Base-by-base conservation (phyloP, 2,113 vertebrate genomes). In the Motacilla tschutschensis region DNA sequence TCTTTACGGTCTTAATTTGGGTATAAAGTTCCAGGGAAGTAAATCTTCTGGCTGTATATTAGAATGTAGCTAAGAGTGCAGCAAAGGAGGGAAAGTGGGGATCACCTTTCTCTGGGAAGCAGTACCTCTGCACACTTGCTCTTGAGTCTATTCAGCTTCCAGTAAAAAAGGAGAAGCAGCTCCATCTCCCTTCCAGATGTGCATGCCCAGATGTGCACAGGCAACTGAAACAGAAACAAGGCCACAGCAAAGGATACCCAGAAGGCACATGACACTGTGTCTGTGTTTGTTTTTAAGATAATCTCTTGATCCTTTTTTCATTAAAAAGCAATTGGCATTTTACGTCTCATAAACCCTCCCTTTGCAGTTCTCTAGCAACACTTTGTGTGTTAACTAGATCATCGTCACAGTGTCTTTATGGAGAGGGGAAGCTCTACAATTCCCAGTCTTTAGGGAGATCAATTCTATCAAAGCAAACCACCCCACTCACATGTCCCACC, bases 401-500 rank as follows among this genome's bases (percentile, higher is more conserved):
- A 50, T 48, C 31, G n/a, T 48, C 60, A 21, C 0, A 0, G 3
- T 31, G 33, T 44, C 48, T 63, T 51, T 44, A 67, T 14, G 29
- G 46, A 60, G 50, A 12, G 6, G 15, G 28, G 36, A 22, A 48
- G 55, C 29, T 17, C 25, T 26, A 5, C 14, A 36, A 11, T 20
- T 25, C 54, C 38, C 4, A 3, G 14, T 36, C 44, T 75, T 67
- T 6, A 55, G 48, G 41, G 54, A 69, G 78, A 67, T 26, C 9
- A 50, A 12, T 6, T 19, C 40, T 12, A 20, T 8, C n/a, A 44
- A 25, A 81, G 28, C 62, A 43, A 51, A 59, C 3, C 40, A 7
- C 24, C 33, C 47, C 15, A 1, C 14, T 10, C 21, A 5, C 0
- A 0, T 1, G 17, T 44, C 6, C 63, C 55, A 29, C 12, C 6